Conservation (phyloP, 2,113 vertebrate genomes). For the Crotalus horridus region DNA sequence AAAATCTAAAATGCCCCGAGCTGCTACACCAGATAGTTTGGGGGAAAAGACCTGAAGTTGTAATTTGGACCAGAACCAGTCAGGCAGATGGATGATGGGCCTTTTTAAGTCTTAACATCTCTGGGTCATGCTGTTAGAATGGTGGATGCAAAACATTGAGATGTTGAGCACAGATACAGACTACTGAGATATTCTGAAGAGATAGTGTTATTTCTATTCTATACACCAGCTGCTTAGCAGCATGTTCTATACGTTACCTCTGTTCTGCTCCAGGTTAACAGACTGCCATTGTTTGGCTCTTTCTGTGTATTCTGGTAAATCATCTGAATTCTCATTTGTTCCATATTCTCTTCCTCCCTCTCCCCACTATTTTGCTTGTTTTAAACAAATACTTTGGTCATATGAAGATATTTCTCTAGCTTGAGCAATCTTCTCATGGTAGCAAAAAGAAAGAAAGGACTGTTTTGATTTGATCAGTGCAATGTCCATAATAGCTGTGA, state of each 20-base stretch:
- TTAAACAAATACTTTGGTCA: background rate
- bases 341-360: background rate
- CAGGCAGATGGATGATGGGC: background rate
- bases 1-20: constrained; percentile 33
- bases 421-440: background rate
- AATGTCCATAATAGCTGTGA: background rate
- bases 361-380: constrained; percentile 13
- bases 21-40: background rate
- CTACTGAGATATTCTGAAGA: background rate
- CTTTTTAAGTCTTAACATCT: background rate
- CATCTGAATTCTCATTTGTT: background rate
- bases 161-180: background rate
- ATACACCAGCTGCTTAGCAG: background rate
- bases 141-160: background rate
- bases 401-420: background rate
- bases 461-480: background rate
- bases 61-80: background rate
- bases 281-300: background rate
- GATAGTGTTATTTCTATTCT: background rate
- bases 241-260: background rate
- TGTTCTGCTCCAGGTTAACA: background rate
- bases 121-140: background rate
- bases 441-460: background rate
- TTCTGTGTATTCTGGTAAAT: background rate
- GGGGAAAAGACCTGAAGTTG: background rate